Percentiles rank a stretch among this genome's conserved stretches.
Conservation (phyloP, 2,797 vertebrate genomes). For the Taeniopygia guttata region DNA sequence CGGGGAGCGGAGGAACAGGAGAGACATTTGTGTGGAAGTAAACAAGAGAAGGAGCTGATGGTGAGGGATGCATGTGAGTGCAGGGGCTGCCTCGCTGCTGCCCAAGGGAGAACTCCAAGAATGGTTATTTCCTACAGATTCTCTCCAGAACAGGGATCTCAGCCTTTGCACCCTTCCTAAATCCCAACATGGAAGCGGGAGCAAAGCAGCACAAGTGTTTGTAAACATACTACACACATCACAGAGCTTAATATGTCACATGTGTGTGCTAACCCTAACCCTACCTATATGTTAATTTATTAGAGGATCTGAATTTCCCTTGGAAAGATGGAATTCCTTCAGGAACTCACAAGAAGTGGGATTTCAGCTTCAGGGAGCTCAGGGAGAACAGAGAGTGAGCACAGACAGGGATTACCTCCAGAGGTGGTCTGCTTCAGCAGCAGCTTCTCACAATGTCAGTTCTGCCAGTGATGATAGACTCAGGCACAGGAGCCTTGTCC, state of each 20-base stretch:
- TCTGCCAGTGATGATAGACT: background rate
- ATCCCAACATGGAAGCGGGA: background rate
- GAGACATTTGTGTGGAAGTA: background rate
- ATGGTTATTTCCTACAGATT: background rate
- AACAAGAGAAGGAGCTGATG: background rate
- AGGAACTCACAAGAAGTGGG: background rate
- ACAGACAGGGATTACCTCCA: background rate
- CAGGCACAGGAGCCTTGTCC: background rate
- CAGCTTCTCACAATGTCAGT: background rate
- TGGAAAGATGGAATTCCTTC: background rate
- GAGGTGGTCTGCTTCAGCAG: background rate
- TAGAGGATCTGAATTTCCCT: background rate
- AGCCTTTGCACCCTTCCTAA: background rate
- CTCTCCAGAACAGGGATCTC: background rate
- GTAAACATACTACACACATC: rapidly evolving
- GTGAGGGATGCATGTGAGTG: background rate
- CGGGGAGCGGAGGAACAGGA: background rate
- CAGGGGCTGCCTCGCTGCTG: background rate
- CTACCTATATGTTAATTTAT: background rate
- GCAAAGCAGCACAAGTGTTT: background rate
- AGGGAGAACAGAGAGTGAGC: background rate
- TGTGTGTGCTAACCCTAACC: background rate
- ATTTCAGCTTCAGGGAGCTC: background rate
- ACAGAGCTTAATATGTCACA: background rate
- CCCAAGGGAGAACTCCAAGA: background rate